phyloP scores from a whole-genome alignment of 2,113 vertebrate species.

The Melanocharis versteri region DNA sequence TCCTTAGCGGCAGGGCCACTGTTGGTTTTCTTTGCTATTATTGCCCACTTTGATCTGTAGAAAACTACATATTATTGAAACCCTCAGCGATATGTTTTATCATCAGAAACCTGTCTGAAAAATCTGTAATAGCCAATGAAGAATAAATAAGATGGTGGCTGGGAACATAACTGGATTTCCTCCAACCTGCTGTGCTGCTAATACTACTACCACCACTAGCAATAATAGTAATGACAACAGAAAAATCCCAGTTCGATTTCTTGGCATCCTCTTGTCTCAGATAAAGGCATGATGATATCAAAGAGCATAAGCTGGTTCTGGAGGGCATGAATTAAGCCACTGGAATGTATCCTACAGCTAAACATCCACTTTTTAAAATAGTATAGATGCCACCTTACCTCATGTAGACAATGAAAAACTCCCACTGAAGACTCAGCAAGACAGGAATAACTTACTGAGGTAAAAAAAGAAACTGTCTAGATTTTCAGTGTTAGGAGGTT shows the following conservation, averaged over 20 bases:
- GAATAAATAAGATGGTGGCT: not conserved
- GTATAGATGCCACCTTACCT: not conserved
- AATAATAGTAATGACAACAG: not conserved
- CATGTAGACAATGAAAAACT: not conserved
- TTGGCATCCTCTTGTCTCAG: not conserved
- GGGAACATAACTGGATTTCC: not conserved
- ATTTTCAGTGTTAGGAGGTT: not conserved
- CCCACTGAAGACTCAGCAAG: not conserved
- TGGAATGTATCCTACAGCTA: not conserved
- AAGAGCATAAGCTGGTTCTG: not conserved
- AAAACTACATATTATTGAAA: not conserved
- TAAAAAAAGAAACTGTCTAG: not conserved
- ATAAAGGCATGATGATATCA: not conserved
- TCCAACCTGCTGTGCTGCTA: not conserved
- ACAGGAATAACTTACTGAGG: fast-evolving
- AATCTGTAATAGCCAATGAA: not conserved
- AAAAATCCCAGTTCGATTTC: not conserved
- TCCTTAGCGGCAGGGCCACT: not conserved
- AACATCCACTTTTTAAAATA: not conserved
- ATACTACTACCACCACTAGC: not conserved
- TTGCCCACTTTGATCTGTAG: not conserved
- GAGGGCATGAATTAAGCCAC: not conserved
- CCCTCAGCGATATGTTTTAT: not conserved
- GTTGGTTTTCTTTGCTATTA: not conserved
- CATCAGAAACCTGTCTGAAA: not conserved